Conservation (phyloP, 2,888 invertebrate genomes). For the Agrenia bidenticulata region DNA sequence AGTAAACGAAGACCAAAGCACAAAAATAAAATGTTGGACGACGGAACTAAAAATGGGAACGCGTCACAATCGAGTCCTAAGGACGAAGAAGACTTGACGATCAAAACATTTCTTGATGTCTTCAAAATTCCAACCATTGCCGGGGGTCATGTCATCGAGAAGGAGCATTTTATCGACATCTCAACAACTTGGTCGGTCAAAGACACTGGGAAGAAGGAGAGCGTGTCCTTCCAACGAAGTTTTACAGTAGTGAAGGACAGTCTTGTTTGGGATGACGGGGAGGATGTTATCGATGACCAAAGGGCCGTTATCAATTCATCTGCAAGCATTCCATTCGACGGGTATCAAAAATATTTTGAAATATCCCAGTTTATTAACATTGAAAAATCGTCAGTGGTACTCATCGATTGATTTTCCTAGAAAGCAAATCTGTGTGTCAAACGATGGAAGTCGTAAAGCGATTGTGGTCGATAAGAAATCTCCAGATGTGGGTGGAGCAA, state of each 20-base stretch:
- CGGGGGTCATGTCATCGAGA: conserved; percentile 29
- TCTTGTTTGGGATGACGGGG: conserved; percentile 12
- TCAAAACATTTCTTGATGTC: conserved; percentile 38
- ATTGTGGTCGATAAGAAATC: conserved; percentile 34
- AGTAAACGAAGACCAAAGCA: too few relatives aligned
- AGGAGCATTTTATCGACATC: conserved; percentile 34
- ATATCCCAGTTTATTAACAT: neutral
- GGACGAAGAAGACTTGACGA: conserved; percentile 28
- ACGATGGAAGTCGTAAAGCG: conserved; percentile 37
- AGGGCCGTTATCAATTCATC: conserved; percentile 23
- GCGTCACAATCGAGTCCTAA: too few relatives aligned
- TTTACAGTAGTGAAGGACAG: conserved; percentile 35
- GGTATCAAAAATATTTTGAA: too few relatives aligned
- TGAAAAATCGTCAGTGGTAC: neutral
- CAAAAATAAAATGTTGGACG: too few relatives aligned
- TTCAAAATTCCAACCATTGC: conserved; percentile 36
- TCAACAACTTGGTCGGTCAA: conserved; percentile 38
- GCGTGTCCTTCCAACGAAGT: conserved; percentile 21
- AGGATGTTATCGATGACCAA: conserved; percentile 5
- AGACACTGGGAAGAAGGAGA: conserved; percentile 44
- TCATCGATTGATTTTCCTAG: conserved; percentile 17
- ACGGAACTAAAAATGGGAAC: too few relatives aligned
- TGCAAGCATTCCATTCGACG: conserved; percentile 17
- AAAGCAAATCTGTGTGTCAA: conserved; percentile 37
- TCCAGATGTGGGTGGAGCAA: conserved; percentile 17